phyloP scores from a whole-genome alignment of 2,888 invertebrate genomes.

The Drosophila melanocephala region DNA sequence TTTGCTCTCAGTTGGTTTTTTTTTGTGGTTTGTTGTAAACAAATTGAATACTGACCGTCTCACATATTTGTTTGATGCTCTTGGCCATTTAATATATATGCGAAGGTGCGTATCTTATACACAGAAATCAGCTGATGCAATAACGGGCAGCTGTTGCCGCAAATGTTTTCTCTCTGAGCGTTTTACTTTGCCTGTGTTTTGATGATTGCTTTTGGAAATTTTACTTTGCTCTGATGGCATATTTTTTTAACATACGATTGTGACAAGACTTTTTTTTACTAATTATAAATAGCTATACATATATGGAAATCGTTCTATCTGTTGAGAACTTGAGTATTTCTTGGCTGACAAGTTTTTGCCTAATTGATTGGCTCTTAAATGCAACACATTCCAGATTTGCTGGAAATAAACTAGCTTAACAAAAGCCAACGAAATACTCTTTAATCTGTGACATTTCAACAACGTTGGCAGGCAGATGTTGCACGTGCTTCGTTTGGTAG shows the following conservation, averaged over 20 bases:
- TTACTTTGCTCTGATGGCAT: conserved; percentile 28
- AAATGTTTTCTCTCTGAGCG: conserved; percentile 47
- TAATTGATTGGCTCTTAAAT: conserved; percentile 1
- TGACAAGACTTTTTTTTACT: not conserved
- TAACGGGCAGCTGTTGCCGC: conserved; percentile 65
- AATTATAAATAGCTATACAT: not conserved
- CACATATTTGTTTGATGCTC: conserved; percentile 21
- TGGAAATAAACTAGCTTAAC: not conserved
- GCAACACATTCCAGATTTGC: not conserved
- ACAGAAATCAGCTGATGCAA: conserved; percentile 73
- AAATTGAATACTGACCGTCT: conserved; percentile 22
- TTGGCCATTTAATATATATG: conserved; percentile 15
- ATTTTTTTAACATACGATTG: conserved; percentile 12
- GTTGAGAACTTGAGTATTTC: not conserved
- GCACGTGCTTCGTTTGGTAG: conserved; percentile 16
- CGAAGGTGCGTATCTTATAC: conserved; percentile 47
- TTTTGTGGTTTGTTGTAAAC: conserved; percentile 32
- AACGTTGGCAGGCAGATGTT: conserved; percentile 22
- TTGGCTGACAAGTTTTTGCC: not conserved
- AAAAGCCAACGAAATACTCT: conserved; percentile 1
- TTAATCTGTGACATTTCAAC: conserved; percentile 30
- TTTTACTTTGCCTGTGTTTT: conserved; percentile 43
- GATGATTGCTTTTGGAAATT: conserved; percentile 15
- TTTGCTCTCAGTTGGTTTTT: conserved; percentile 11
- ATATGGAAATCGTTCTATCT: not conserved